A percentile compares a stretch with the other conserved stretches of the same genome.
Conservation (phyloP, 1,140 invertebrate genomes). For the Ptiloglossa arizonensis region DNA sequence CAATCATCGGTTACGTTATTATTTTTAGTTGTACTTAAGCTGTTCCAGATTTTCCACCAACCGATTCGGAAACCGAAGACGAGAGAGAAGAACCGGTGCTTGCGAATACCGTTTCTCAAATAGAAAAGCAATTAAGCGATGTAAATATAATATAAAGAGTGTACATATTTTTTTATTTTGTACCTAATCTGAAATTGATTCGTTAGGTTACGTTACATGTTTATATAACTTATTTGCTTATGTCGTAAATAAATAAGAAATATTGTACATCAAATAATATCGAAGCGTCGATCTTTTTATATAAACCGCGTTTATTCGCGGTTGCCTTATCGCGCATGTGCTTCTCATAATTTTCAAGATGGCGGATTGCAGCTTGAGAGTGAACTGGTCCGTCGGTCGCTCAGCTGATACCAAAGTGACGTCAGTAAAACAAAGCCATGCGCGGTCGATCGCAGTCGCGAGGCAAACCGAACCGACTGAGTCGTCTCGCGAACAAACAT, state of each 20-base stretch:
- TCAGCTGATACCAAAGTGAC: slow-evolving; percentile 75
- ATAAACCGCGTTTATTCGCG: no score
- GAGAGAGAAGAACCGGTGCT: slow-evolving; percentile 39
- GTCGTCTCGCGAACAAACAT: slow-evolving; percentile 38
- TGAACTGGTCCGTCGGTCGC: slow-evolving; percentile 20
- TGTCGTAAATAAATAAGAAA: neutral
- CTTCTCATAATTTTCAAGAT: slow-evolving; percentile 7
- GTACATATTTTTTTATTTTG: slow-evolving; percentile 1
- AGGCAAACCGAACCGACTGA: slow-evolving; percentile 36
- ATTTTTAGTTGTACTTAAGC: slow-evolving; percentile 58
- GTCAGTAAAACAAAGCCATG: slow-evolving; percentile 80
- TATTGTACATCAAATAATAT: neutral
- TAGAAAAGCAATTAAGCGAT: slow-evolving; percentile 28
- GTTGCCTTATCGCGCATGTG: slow-evolving; percentile 2
- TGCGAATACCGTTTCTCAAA: neutral
- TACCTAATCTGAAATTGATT: neutral
- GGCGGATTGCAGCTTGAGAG: neutral
- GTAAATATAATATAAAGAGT: slow-evolving; percentile 30
- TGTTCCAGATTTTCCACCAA: slow-evolving; percentile 78
- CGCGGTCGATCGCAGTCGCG: slow-evolving; percentile 70
- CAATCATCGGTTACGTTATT: neutral
- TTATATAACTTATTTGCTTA: neutral
- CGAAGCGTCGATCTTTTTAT: neutral
- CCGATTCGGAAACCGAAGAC: slow-evolving; percentile 68
- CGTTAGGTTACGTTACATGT: neutral